Base-by-base conservation (phyloP, 2,888 invertebrate genomes). In the Leptopilina myrica region DNA sequence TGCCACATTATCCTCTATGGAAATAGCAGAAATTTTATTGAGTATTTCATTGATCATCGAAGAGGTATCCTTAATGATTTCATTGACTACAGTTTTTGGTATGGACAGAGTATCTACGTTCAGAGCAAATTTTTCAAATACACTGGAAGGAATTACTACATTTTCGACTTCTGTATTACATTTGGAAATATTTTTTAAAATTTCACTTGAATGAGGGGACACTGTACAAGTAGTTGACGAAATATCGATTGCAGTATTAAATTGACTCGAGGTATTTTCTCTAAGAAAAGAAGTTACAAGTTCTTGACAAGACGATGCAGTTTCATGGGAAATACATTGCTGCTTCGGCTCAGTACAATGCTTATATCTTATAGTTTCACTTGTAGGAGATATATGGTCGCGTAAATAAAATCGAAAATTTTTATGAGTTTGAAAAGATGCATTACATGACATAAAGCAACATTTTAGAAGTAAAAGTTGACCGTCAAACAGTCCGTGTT, bases 401-500 rank as follows among this genome's bases (percentile, higher is more conserved):
- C 66, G 33, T 11, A 66, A 11, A 66, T 66, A 40, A 2, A 5
- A 1, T 26, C 33, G 14, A 40, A 66, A 66, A 7, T 4, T n/a
- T 43, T 46, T 46, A 66, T 66, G 40, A 15, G 66, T 66, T 11
- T 15, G 5, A 66, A 66, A 66, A 66, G 40, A 5, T 66, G 8
- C 40, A n/a, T 66, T n/a, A 40, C 66, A 66, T 40, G 66, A 66
- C 8, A 14, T 46, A 66, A 33, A 40, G 9, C 66, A 66, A 33
- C 66, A 66, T 40, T 66, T 40, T 66, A 66, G 8, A 40, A 26
- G n/a, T 66, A 66, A 33, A 40, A 66, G 66, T 33, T 40, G 66
- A 66, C 66, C 66, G 5, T 66, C 66, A 46, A 66, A 66, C 5
- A 66, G 33, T 33, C 66, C 66, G 20, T 66, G 66, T 40, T 66